Evolutionary conservation across 2,113 vertebrate genomes (phyloP).

Genomic region (Centropristis striata): DNA sequence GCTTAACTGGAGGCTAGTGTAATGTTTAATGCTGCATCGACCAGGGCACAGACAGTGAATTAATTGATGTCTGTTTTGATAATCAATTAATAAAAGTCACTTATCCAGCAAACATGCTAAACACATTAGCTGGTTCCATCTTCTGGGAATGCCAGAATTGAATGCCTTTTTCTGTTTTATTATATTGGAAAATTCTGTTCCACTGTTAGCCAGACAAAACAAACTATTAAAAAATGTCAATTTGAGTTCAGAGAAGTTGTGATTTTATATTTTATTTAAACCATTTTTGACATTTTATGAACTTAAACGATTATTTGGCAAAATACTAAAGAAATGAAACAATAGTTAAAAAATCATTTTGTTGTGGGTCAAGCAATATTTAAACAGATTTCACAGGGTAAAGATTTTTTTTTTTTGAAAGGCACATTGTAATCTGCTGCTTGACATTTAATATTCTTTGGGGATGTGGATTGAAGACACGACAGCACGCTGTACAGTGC

Average conservation of each 20-base stretch:
- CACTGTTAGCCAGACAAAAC: neutral
- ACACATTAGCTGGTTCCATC: neutral
- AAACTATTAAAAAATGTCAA: too few species aligned
- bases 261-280: neutral
- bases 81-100: constrained; percentile 2
- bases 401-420: constrained; percentile 53
- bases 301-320: neutral
- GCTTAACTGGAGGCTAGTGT: neutral
- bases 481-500: constrained; percentile 74
- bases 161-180: neutral
- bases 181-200: neutral
- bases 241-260: neutral
- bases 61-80: neutral
- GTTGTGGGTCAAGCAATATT: neutral
- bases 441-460: constrained; percentile 81
- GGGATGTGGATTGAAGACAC: constrained; percentile 75
- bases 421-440: constrained; percentile 69
- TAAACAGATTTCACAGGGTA: constrained; percentile 16
- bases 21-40: neutral
- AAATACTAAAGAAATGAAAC: neutral
- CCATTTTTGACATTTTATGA: neutral
- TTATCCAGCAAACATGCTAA: neutral
- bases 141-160: neutral
- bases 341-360: too few species aligned
- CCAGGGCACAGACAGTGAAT: neutral